Evolutionary conservation across 2,888 invertebrate genomes (phyloP), one percentile per base, ranked within the genome.

Genomic region (Pammene fasciana): DNA sequence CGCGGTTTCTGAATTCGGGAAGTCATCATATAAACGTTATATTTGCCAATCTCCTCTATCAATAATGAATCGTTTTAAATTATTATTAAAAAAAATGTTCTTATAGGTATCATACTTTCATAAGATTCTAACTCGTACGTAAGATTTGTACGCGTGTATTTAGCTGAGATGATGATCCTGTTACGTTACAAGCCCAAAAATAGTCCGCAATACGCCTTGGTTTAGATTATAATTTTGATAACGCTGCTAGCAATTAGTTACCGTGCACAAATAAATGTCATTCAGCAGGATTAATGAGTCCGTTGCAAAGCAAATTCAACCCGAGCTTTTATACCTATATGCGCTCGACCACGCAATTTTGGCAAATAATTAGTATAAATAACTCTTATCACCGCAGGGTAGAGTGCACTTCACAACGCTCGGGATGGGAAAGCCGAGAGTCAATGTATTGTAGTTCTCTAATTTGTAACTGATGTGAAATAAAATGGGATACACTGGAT

Each of bases 281-380:
- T 65, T 65, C 14, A 46, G 43, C 38, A 34, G 18, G 59, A 59
- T 65, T 65, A 67, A 67, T 61, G 66, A 50, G 67, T 60, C 45
- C 52, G 67, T 54, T 16, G 52, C 45, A 57, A 59, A 68, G 52
- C 50, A 52, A 64, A 64, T 68, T 57, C 52, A 57, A 57, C 68
- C 36, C 57, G 13, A 41, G 56, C 50, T 43, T 68, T 41, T 61
- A 41, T 68, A 68, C 34, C 13, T 36, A 57, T 10, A 18, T 38
- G 36, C 46, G 38, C 46, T 34, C 13, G 11, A 38, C 11, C 46
- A 55, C 34, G 48, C 38, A 16, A 55, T 62, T 64, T 68, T 18
- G 50, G n/a, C 50, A 18, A 34, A 43, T 62, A 64, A 67, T 67
- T 61, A 62, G 26, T 56, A 55, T 55, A 55, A 67, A 67, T 45